Base-by-base conservation (phyloP, 2,888 invertebrate species). In the Dascillus cervinus region DNA sequence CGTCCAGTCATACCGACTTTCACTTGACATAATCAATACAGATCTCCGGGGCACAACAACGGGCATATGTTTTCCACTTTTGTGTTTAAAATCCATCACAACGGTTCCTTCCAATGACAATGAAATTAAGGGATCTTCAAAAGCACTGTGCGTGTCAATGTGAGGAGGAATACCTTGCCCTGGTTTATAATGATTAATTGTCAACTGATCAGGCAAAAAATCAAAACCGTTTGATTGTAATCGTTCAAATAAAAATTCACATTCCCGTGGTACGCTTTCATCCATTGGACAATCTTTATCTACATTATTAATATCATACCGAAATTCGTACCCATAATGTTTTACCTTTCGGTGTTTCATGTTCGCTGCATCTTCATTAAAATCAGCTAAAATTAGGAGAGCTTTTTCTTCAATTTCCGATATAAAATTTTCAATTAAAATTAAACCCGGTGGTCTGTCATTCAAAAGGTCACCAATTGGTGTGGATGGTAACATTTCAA, bases 161-260 rank as follows among this genome's bases (percentile, higher is more conserved):
- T 98, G 97, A 0, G 84, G 76, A 15, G 97, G 96, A 57, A 98
- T 97, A 20, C 92, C 90, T 71, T 91, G 89, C 8, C 92, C 91
- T 24, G 88, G 82, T 35, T 69, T 62, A 62, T 92, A 92, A 50
- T 75, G 75, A 60, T 92, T 92, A 0, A 90, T 75, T 1, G 92
- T 92, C 25, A 91, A 55, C 55, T 92, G 92, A 66, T 91, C 81
- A 3, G 89, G 89, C 22, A 66, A 65, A 35, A 66, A 62, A 12
- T 61, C 56, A 11, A 36, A 41, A 31, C 64, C 45, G 24, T 54
- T 45, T n/a, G 62, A 59, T 11, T 63, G 50, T 29, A 84, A 66
- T 43, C 73, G 65, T 11, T 63, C 49, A 69, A 84, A 77, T 6
- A 95, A 55, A 39, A 77, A 62, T 47, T 73, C 56, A 63, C 85